Evolutionary conservation across 1,140 invertebrate genomes (phyloP).

Genomic region (Aphidius ervi): DNA sequence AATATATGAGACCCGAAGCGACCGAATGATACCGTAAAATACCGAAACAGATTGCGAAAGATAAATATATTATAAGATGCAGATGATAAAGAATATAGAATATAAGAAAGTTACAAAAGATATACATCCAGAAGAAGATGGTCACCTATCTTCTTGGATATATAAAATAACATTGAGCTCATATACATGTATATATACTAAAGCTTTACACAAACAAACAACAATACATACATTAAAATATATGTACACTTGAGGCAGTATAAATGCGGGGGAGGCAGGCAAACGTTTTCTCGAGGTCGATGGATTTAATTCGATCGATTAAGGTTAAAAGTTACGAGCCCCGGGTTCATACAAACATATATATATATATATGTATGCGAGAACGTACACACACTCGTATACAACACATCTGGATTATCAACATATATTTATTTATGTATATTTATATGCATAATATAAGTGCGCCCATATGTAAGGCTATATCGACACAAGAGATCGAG

Average conservation of each 20-base stretch:
- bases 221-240: background rate
- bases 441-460: no score
- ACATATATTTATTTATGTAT: no score
- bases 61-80: background rate
- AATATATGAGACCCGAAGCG: no score
- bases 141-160: constrained; percentile 2
- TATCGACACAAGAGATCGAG: no score
- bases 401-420: no score
- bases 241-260: constrained; percentile 5
- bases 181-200: constrained; percentile 1
- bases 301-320: constrained; percentile 46
- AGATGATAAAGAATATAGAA: constrained; percentile 18
- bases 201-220: constrained; percentile 1
- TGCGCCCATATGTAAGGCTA: no score
- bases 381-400: background rate
- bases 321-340: constrained; percentile 40
- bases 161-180: background rate
- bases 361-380: constrained; percentile 10
- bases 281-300: constrained; percentile 34
- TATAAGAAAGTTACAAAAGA: constrained; percentile 15
- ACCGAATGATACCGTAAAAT: no score
- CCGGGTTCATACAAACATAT: background rate
- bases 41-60: background rate
- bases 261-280: constrained; percentile 24
- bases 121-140: background rate